Conservation (phyloP, 1,140 invertebrate species). For the Odontomachus brunneus region DNA sequence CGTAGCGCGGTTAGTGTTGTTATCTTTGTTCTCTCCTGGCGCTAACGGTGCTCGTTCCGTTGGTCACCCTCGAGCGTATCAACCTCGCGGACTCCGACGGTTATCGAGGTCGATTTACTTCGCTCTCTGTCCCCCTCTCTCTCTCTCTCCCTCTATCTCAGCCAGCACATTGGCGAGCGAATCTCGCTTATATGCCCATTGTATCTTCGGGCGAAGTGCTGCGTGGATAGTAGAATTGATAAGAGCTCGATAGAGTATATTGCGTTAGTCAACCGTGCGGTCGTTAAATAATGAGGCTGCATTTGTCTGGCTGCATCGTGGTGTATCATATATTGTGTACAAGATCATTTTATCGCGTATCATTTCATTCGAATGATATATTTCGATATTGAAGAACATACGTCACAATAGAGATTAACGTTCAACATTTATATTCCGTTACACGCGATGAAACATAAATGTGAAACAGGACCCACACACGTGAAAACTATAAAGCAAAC, state of each 20-base stretch:
- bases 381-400: too few relatives aligned
- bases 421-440: too few relatives aligned
- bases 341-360: too few relatives aligned
- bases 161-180: slow-evolving; percentile 6
- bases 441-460: too few relatives aligned
- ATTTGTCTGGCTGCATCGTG: too few relatives aligned
- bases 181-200: background rate
- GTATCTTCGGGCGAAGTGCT: slow-evolving; percentile 2
- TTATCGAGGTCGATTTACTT: slow-evolving; percentile 35
- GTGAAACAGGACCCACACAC: too few relatives aligned
- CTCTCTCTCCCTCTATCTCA: too few relatives aligned
- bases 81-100: slow-evolving; percentile 10
- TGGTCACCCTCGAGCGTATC: slow-evolving; percentile 44
- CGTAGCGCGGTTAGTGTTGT: slow-evolving; percentile 2
- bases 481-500: background rate
- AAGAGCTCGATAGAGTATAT: background rate
- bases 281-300: too few relatives aligned
- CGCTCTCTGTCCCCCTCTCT: slow-evolving; percentile 6
- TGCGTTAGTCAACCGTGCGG: background rate
- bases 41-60: slow-evolving; percentile 45
- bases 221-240: background rate
- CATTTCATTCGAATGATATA: too few relatives aligned
- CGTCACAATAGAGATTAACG: too few relatives aligned
- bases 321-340: too few relatives aligned
- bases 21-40: slow-evolving; percentile 47